Conservation (phyloP, 2,888 invertebrate species). For the Drosophila bunnanda region DNA sequence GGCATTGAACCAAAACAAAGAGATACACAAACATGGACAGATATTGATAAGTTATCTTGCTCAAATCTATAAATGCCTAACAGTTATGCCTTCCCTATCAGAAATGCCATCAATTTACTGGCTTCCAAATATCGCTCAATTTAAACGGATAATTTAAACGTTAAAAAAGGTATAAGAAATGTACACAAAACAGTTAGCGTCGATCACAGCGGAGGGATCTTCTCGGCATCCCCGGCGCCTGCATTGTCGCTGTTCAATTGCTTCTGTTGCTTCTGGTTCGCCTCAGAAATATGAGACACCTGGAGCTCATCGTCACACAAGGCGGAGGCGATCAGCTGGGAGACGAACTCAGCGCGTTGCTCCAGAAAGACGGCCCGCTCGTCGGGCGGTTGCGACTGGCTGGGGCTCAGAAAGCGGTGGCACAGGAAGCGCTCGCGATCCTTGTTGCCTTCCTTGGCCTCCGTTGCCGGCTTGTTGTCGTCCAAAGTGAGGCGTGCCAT, state of each 20-base stretch:
- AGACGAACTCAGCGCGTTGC: slow-evolving; percentile 65
- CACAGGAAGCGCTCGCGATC: slow-evolving; percentile 60
- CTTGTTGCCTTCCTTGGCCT: slow-evolving; percentile 32
- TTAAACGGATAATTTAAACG: slow-evolving; percentile 29
- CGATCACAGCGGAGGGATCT: slow-evolving; percentile 15
- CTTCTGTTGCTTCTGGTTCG: background rate
- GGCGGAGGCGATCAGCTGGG: slow-evolving; percentile 62
- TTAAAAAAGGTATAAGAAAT: slow-evolving; percentile 18
- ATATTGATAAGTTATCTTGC: background rate
- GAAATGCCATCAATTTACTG: slow-evolving; percentile 21
- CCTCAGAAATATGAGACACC: background rate
- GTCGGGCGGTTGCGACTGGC: background rate
- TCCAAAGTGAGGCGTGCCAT: slow-evolving; percentile 39
- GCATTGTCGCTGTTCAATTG: slow-evolving; percentile 35
- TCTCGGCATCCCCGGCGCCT: slow-evolving; percentile 62
- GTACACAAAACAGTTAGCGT: slow-evolving; percentile 16
- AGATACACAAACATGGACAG: no score
- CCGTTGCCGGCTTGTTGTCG: slow-evolving; percentile 45
- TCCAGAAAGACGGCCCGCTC: slow-evolving; percentile 47
- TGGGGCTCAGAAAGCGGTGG: slow-evolving; percentile 38
- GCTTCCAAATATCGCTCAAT: slow-evolving; percentile 1
- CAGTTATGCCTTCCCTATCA: background rate
- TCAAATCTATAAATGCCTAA: background rate
- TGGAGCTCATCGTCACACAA: slow-evolving; percentile 58
- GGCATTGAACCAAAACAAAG: slow-evolving; percentile 3